These are phyloP conservation scores for Aphrophora alni DNA, from an alignment of 2,888 invertebrate genomes.

Conservation along the genomic window DNA sequence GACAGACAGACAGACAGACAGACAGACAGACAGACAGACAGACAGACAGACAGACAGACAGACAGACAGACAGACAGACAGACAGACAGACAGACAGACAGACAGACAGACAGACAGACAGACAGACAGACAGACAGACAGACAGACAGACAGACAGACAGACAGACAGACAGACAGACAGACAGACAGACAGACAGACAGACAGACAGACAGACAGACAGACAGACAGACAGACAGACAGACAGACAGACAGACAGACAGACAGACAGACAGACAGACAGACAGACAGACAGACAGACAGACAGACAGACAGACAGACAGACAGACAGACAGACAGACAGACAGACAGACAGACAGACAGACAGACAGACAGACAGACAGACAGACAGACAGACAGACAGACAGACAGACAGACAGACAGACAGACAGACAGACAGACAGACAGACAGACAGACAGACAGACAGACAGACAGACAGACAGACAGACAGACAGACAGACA, in stretches of 20 bases:
- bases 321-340: slow-evolving; percentile 7
- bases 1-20: neutral
- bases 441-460: slow-evolving; percentile 4
- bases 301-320: neutral
- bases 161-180: neutral
- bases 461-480: neutral
- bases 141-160: slow-evolving; percentile 7
- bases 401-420: neutral
- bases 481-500: neutral
- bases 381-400: neutral
- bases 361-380: neutral
- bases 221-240: slow-evolving; percentile 7
- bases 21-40: neutral
- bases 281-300: neutral
- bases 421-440: slow-evolving; percentile 7
- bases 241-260: slow-evolving; percentile 7
- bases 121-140: slow-evolving; percentile 2
- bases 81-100: neutral
- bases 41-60: slow-evolving; percentile 7
- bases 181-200: neutral
- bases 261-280: neutral
- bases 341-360: slow-evolving; percentile 7
- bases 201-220: neutral
- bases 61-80: neutral
- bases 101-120: neutral